Conservation (phyloP, 2,888 invertebrate species). For the Orthosia gothica region DNA sequence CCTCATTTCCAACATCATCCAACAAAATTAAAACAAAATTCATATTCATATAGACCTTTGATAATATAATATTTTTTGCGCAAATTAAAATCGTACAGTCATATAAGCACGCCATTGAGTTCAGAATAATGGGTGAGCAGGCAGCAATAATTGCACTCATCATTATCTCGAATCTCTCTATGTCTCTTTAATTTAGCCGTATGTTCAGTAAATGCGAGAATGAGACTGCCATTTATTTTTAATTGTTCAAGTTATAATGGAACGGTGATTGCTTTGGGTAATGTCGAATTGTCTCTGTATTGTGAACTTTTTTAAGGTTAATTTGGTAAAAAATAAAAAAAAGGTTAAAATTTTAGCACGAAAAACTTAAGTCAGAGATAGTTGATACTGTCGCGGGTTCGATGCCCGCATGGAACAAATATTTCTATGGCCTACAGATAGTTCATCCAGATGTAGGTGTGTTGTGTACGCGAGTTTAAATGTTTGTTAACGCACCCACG, state of each 20-base stretch:
- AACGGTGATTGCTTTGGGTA: conserved; percentile 27
- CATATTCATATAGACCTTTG: conserved; percentile 19
- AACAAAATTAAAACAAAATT: conserved; percentile 13
- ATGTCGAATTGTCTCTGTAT: conserved; percentile 28
- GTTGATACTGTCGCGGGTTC: too few relatives aligned
- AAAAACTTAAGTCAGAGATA: too few relatives aligned
- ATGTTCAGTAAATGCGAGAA: conserved; percentile 45
- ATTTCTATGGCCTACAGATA: too few relatives aligned
- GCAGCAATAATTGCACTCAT: conserved; percentile 65
- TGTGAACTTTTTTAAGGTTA: conserved; percentile 2
- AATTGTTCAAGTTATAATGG: conserved; percentile 61
- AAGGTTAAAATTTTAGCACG: too few relatives aligned
- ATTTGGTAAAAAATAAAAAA: neutral
- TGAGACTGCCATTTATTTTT: conserved; percentile 52
- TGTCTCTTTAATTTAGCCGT: conserved; percentile 48
- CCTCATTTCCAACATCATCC: neutral
- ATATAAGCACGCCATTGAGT: conserved; percentile 56
- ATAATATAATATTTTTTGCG: conserved; percentile 24
- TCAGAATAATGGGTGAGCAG: conserved; percentile 64
- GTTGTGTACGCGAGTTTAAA: too few relatives aligned
- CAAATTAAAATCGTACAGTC: conserved; percentile 66
- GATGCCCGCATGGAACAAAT: too few relatives aligned
- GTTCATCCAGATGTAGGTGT: too few relatives aligned
- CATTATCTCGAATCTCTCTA: conserved; percentile 64
- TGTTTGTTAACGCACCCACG: too few relatives aligned